These are phyloP conservation scores for Rhinolophus sinicus DNA, from an alignment of 2,113 vertebrate genomes.

Conservation along the genomic window DNA sequence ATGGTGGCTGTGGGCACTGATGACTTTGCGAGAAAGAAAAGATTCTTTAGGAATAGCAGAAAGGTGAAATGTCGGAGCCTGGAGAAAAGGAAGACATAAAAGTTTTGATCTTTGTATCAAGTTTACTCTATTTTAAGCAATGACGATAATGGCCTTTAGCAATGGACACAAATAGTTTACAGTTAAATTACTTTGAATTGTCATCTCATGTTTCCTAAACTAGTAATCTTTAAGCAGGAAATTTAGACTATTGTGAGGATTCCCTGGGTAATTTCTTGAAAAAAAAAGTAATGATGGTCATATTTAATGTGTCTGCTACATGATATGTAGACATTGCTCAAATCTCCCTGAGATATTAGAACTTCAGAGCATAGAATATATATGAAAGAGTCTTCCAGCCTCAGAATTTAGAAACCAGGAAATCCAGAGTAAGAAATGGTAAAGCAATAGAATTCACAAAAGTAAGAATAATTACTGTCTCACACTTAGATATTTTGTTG, in stretches of 20 bases:
- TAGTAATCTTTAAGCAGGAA: neutral
- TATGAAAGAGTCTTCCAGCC: neutral
- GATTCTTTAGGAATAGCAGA: neutral
- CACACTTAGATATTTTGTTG: neutral
- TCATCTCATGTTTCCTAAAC: neutral
- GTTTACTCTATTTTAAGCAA: neutral
- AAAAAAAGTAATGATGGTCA: neutral
- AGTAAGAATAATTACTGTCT: neutral
- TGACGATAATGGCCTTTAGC: neutral
- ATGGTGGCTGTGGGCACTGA: neutral
- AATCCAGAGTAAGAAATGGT: neutral
- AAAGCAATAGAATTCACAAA: neutral
- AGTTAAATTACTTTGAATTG: neutral
- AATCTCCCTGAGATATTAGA: slow-evolving; percentile 12
- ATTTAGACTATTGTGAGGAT: neutral
- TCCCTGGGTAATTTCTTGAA: neutral
- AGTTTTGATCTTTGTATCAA: neutral
- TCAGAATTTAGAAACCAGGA: slow-evolving; percentile 1
- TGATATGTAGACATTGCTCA: neutral
- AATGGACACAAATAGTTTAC: neutral
- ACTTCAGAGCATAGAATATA: slow-evolving; percentile 22
- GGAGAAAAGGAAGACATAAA: neutral
- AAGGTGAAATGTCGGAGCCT: neutral
- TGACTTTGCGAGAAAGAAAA: slow-evolving; percentile 27
- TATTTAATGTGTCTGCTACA: neutral